Evolutionary conservation across 2,797 vertebrate genomes (phyloP).

Genomic region (Gymnocypris eckloni): DNA sequence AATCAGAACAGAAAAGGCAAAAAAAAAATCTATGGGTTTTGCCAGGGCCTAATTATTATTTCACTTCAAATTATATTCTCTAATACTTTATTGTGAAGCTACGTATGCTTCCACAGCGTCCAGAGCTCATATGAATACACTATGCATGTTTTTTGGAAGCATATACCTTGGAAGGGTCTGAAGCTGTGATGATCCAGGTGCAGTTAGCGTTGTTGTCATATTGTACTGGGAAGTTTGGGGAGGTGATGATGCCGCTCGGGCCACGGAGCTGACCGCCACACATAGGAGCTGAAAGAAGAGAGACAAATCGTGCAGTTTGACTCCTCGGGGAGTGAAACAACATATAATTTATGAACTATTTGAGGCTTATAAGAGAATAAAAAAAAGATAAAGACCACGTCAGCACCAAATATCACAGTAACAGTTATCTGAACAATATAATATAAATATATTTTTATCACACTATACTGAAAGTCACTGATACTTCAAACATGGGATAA

Average conservation of each 20-base stretch:
- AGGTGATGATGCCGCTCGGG: conserved; percentile 92
- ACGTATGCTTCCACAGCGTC: background rate
- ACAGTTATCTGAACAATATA: background rate
- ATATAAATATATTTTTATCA: background rate
- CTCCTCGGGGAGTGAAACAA: background rate
- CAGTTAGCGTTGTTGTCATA: conserved; percentile 99
- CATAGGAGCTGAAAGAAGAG: conserved; percentile 86
- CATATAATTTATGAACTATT: background rate
- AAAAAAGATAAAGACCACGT: background rate
- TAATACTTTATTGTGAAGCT: background rate
- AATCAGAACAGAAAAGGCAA: background rate
- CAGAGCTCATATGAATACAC: background rate
- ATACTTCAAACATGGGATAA: background rate
- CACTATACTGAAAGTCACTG: background rate
- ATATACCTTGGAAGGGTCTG: conserved; percentile 90
- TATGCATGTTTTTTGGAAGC: background rate
- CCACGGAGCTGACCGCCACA: conserved; percentile 92
- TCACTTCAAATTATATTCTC: background rate
- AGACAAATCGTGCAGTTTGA: background rate
- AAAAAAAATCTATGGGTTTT: background rate
- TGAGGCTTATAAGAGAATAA: background rate
- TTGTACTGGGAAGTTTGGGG: conserved; percentile 97
- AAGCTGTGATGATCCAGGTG: conserved; percentile 94
- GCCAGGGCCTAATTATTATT: too few relatives aligned
- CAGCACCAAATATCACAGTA: background rate